Base-by-base conservation (phyloP, 1,140 invertebrate species). In the Ridgeia piscesae region DNA sequence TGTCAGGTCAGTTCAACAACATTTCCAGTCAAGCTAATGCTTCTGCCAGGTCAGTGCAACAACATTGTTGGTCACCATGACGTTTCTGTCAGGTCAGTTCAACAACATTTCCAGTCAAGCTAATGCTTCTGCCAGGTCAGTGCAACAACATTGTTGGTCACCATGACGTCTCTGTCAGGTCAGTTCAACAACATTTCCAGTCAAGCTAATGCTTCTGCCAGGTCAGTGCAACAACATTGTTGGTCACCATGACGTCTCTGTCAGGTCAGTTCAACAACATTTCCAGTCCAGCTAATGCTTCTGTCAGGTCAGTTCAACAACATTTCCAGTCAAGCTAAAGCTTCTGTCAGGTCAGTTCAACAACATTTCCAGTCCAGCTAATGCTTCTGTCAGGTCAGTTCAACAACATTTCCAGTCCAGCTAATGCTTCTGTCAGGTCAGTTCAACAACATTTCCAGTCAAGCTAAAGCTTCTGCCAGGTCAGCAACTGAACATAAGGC, bases 191-290 rank as follows among this genome's bases (percentile, higher is more conserved):
- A 96, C 93, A 6, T 93, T 91, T 92, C 33, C 21, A 91, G 21
- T 21, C 88, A 88, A 88, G 21, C 88, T 88, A 21, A 88, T 88
- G 21, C n/a, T n/a, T 21, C 88, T 88, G 21, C 34, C n/a, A n/a
- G n/a, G n/a, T n/a, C n/a, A n/a, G n/a, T 97, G 0, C 96, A 96
- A 91, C 97, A 96, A 96, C 93, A 6, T 93, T 91, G 90, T 48
- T 27, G 34, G 21, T 21, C 88, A 88, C 21, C 88, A 21, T 88
- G 21, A 88, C n/a, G 21, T 88, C 88, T 21, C 88, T 88, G 21
- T 91, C n/a, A n/a, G n/a, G n/a, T n/a, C n/a, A n/a, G n/a, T 98
- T n/a, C 0, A 98, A 98, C 96, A 97, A 97, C 17, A 97, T 98
- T 42, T 96, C 98, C 93, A 96, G 95, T 35, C 97, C 97, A 93